Percentiles rank a stretch among this genome's conserved stretches.
Conservation (phyloP, 2,113 vertebrate genomes). For the Lucifuga dentata region DNA sequence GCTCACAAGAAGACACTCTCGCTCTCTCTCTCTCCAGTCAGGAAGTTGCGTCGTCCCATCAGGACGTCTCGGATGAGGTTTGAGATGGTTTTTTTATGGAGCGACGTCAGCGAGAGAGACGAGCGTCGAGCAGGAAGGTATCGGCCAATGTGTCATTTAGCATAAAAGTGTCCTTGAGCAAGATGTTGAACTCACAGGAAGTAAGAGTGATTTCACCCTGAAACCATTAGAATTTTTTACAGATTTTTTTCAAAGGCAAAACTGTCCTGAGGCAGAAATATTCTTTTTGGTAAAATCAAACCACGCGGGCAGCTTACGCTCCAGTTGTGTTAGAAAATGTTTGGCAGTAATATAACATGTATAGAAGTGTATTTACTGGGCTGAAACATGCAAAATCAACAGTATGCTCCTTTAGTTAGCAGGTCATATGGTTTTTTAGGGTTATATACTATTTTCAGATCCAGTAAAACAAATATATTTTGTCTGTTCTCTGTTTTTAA, state of each 20-base stretch:
- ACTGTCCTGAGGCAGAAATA: conserved; percentile 35
- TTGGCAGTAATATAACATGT: too few species aligned
- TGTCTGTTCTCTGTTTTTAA: too few species aligned
- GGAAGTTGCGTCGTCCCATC: conserved; percentile 37
- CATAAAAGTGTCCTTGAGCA: conserved; percentile 28
- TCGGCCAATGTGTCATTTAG: conserved; percentile 33
- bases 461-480: too few species aligned
- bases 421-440: too few species aligned
- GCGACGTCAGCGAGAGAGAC: neutral
- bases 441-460: too few species aligned
- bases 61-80: conserved; percentile 17
- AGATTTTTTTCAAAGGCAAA: conserved; percentile 28
- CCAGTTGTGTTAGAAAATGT: too few species aligned
- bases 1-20: conserved; percentile 30
- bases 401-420: too few species aligned
- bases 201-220: conserved; percentile 50
- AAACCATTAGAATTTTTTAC: conserved; percentile 37
- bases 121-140: conserved; percentile 16
- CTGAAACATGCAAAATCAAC: too few species aligned
- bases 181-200: conserved; percentile 20
- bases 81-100: conserved; percentile 25
- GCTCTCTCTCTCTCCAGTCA: conserved; percentile 12
- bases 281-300: conserved; percentile 23
- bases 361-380: too few species aligned
- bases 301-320: neutral